Conservation (phyloP, 2,888 invertebrate species). For the Melinaea menophilus region DNA sequence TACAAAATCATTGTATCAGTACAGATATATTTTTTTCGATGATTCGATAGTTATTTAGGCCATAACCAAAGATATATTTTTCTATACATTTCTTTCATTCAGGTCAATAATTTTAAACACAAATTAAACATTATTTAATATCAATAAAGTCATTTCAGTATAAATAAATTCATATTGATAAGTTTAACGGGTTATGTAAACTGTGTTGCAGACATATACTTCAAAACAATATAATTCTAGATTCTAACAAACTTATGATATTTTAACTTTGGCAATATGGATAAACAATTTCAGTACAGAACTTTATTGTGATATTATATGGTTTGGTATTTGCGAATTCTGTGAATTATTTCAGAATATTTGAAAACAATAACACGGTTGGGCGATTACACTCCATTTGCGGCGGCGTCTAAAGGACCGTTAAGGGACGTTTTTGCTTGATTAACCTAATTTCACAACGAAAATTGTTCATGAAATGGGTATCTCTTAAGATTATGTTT, state of each 20-base stretch:
- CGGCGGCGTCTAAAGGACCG: conserved; percentile 52
- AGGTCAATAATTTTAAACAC: too few relatives aligned
- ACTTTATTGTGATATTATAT: conserved; percentile 1
- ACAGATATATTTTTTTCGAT: too few relatives aligned
- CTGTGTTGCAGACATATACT: conserved; percentile 9
- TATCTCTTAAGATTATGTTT: conserved; percentile 20
- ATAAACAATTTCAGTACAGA: conserved; percentile 16
- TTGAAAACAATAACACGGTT: conserved; percentile 65
- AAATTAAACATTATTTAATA: too few relatives aligned
- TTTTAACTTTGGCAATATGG: neutral
- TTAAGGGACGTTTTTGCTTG: conserved; percentile 60
- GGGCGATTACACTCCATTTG: conserved; percentile 54
- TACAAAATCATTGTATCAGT: too few relatives aligned
- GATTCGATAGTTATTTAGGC: too few relatives aligned
- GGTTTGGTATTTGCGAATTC: conserved; percentile 8
- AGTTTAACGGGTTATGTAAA: neutral
- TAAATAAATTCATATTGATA: too few relatives aligned
- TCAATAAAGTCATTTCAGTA: too few relatives aligned
- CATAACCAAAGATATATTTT: too few relatives aligned
- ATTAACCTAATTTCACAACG: conserved; percentile 58
- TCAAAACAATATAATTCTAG: neutral
- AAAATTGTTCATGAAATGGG: conserved; percentile 49
- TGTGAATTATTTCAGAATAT: conserved; percentile 33
- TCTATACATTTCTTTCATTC: too few relatives aligned
- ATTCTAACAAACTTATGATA: neutral